Base-by-base conservation (phyloP, 1,140 invertebrate genomes). In the Saxidomus purpurata region DNA sequence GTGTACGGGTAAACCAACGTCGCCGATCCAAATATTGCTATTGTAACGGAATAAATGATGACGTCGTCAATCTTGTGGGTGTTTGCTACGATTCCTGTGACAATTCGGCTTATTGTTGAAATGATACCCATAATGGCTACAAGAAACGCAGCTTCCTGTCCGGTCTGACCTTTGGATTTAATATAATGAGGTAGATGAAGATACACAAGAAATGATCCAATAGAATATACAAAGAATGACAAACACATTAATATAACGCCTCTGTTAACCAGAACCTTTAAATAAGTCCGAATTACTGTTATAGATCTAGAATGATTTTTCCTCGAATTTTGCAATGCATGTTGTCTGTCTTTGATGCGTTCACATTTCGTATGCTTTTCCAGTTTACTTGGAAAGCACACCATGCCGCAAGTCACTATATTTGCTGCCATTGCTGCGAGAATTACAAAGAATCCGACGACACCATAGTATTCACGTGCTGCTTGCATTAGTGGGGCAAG, bases 341-440 rank as follows among this genome's bases (percentile, higher is more conserved):
- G 17, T 11, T n/a, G 8, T 47, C 28, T 38, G 25, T 43, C 55
- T 43, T 34, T 43, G 9, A 38, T 28, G 1, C 9, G n/a, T 19
- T 47, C 22, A 38, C 8, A 19, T 63, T 43, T 15, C 22, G 77
- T 49, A 19, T 79, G 15, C 17, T 22, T 15, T 31, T 89, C 88
- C 31, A 79, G 25, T 6, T 43, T 34, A 49, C 76, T 81, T 8
- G 88, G 88, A 52, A 79, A 85, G 31, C 88, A 89, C 13, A 89
- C 17, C 31, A 55, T 63, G 15, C 81, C 88, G 25, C 77, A 89
- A n/a, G 49, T 67, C 22, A 84, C 31, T 19, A 85, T 59, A 38
- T 85, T 76, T 19, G 47, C 49, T 22, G 52, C 8, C 47, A 89
- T 89, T 15, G 52, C 88, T 28, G 81, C 69, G 17, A 84, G 43